Percentiles rank a stretch among this genome's conserved stretches.
Evolutionary conservation across 1,140 invertebrate species (phyloP).

Genomic region (Pomacea maculata): DNA sequence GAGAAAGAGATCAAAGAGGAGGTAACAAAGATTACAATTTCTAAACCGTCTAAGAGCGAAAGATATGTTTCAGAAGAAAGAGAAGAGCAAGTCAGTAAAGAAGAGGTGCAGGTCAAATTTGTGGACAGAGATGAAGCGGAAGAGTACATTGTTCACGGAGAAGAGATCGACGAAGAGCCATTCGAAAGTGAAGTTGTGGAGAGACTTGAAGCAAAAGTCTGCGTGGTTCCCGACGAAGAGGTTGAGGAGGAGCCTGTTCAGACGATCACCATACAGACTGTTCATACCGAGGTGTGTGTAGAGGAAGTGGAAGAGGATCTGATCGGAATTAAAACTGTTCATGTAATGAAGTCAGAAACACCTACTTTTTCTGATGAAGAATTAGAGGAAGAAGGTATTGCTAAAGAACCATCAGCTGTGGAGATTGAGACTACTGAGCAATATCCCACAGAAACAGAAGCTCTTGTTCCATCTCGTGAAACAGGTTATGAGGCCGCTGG

Average conservation of each 20-base stretch:
- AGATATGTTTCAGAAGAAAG: conserved; percentile 2
- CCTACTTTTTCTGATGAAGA: conserved; percentile 22
- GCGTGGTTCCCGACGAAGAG: conserved; percentile 13
- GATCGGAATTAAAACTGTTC: conserved; percentile 13
- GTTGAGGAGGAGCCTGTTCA: conserved; percentile 13
- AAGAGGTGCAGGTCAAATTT: neutral
- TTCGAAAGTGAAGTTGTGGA: neutral
- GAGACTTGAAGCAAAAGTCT: neutral
- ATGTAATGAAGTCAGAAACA: neutral
- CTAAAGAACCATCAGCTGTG: conserved; percentile 25
- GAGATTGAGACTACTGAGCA: conserved; percentile 45
- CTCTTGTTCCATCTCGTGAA: neutral
- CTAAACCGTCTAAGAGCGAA: neutral
- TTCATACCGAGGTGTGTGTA: neutral
- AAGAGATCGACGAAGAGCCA: conserved; percentile 14
- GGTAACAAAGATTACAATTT: neutral
- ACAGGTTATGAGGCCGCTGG: neutral
- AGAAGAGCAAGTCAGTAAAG: neutral
- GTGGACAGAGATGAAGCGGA: neutral
- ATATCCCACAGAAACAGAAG: neutral
- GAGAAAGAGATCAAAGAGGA: conserved; percentile 21
- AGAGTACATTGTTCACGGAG: neutral
- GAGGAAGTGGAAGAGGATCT: conserved; percentile 8
- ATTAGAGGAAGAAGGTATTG: conserved; percentile 52
- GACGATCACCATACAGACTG: conserved; percentile 5